Evolutionary conservation across 2,888 invertebrate genomes (phyloP), one percentile per base, ranked within the genome.

Genomic region (Hyles lineata): DNA sequence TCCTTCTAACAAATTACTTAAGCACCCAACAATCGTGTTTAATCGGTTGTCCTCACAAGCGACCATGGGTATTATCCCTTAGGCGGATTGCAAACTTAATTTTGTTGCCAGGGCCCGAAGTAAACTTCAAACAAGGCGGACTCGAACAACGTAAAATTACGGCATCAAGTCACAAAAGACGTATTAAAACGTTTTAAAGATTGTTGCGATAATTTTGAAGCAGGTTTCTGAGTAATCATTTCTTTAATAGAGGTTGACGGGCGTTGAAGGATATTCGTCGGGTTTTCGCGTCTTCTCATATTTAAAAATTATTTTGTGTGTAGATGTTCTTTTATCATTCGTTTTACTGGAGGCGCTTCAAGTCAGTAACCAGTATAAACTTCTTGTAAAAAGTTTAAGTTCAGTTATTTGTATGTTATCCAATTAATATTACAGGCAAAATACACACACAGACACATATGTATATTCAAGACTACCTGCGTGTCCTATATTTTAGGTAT

Each of bases 1-100:
- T 62, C 52, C 60, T 43, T 43, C 32, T 55, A 55, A 52, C 25
- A 61, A 60, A n/a, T 50, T 62, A 21, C 29, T n/a, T 62, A 50
- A 62, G 50, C 21, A 70, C 8, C 52, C 23, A 70, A 70, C 29
- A 62, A 32, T 15, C 15, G n/a, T 23, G 62, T 61, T 52, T 71
- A 61, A 50, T 52, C 11, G n/a, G 60, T n/a, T 21, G 60, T 32
- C 25, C 25, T 63, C 32, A 63, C 32, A 72, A 75, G 70, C 70
- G 69, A 70, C 63, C 71, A 72, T 74, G 76, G 69, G 75, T 74
- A 72, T 79, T 76, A 77, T 75, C 77, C 74, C 73, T 75, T 70
- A 76, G 75, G 73, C 73, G 76, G 76, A 76, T 77, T 78, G 73
- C 72, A 72, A 75, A 77, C 75, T 79, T 77, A 77, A 79, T 77